Base-by-base conservation (phyloP, 1,140 invertebrate genomes). In the Caenorhabditis latens region DNA sequence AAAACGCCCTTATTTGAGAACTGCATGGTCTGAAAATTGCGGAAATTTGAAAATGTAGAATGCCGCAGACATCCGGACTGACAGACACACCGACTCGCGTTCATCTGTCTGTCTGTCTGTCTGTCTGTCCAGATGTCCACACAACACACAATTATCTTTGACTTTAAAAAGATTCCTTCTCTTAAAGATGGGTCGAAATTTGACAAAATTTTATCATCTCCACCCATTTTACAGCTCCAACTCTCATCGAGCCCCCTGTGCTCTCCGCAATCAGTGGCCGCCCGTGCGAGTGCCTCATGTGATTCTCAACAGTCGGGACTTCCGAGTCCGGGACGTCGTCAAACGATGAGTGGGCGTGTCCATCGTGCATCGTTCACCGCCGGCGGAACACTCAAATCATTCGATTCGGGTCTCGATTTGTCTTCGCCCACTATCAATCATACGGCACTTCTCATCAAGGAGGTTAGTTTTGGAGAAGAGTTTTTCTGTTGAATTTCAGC, bases 381-480 rank as follows among this genome's bases (percentile, higher is more conserved):
- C 32, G 86, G 50, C 6, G 75, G 63, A 67, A 85, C 55, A 13
- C 46, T 79, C 13, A 79, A 79, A 79, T 50, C 46, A 24, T 85
- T 50, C 42, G 86, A 86, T 48, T 86, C 86, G 24, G 86, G 86
- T n/a, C 55, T 86, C 4, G 86, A 71, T 21, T n/a, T 86, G 6
- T 79, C 65, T 13, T 86, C 86, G 11, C 86, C 86, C 1, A 79
- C 86, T n/a, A 86, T 86, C 55, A 71, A 71, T 83, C 67, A 57
- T 24, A 86, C 86, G 9, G 86, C 86, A 0, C 86, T 86, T 3
- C 79, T 86, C 40, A 86, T 86, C 40, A 86, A 86, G 55, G 86
- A 86, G 86, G 86, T 86, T 42, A 24, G 57, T 84, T 21, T 42
- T n/a, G n/a, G n/a, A n/a, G n/a, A n/a, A 5, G 4, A 1, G 14